A percentile compares a stretch with the other conserved stretches of the same genome.
phyloP scores from a whole-genome alignment of 2,888 invertebrate genomes.

The Portevinia maculata region DNA sequence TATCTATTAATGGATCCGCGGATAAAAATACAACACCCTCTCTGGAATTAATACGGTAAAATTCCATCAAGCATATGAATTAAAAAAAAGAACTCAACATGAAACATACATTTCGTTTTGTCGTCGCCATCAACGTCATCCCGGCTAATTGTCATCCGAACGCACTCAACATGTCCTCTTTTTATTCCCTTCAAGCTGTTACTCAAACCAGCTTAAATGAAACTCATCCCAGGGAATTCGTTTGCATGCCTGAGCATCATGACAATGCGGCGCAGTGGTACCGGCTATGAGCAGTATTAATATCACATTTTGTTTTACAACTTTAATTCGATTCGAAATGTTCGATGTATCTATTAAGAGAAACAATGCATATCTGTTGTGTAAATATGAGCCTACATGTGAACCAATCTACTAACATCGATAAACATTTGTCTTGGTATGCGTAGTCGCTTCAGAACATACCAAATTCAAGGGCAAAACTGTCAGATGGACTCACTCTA shows the following conservation, averaged over 20 bases:
- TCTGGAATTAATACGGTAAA: slow-evolving; percentile 28
- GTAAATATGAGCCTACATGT: no score
- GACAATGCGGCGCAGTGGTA: slow-evolving; percentile 14
- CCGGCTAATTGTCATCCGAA: slow-evolving; percentile 65
- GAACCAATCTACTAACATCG: slow-evolving; percentile 3
- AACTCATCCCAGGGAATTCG: slow-evolving; percentile 32
- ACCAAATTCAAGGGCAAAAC: slow-evolving; percentile 35
- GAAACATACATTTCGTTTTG: slow-evolving; percentile 54
- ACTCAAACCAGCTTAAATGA: slow-evolving; percentile 58
- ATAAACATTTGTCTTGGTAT: neutral
- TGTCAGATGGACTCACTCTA: slow-evolving; percentile 47
- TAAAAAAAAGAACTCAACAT: slow-evolving; percentile 34
- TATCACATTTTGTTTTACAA: slow-evolving; percentile 53
- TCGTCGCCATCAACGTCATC: slow-evolving; percentile 56
- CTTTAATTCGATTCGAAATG: slow-evolving; percentile 67
- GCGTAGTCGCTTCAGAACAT: slow-evolving; percentile 2
- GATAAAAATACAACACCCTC: slow-evolving; percentile 20
- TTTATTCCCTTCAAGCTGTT: slow-evolving; percentile 19
- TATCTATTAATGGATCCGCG: slow-evolving; percentile 37
- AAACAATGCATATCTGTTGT: slow-evolving; percentile 52
- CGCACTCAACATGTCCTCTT: slow-evolving; percentile 58
- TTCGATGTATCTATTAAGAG: slow-evolving; percentile 63
- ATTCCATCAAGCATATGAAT: slow-evolving; percentile 20
- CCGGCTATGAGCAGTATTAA: slow-evolving; percentile 35
- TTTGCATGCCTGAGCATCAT: slow-evolving; percentile 32